Evolutionary conservation across 2,113 vertebrate species (phyloP).

Genomic region (Megalops atlanticus): DNA sequence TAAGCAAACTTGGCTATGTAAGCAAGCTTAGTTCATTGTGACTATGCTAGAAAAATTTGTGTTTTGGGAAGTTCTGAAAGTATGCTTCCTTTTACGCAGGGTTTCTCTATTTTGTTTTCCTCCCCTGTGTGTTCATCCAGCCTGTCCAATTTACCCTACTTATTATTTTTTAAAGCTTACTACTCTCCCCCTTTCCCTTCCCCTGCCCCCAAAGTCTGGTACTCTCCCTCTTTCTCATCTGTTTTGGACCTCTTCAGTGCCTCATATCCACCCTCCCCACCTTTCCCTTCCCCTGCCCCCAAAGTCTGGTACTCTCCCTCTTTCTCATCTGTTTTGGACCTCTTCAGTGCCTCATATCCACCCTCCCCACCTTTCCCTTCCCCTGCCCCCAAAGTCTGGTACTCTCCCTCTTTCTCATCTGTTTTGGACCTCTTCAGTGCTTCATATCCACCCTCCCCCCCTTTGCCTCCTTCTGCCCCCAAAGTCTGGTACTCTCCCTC

Average conservation of each 20-base stretch:
- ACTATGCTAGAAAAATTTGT: neutral
- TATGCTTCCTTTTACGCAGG: neutral
- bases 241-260: neutral
- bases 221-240: neutral
- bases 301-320: constrained; percentile 9
- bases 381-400: constrained; percentile 8
- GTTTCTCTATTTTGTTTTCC: too few relatives aligned
- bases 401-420: neutral
- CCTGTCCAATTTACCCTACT: neutral
- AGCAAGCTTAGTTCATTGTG: neutral
- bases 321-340: neutral
- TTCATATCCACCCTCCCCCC: constrained; percentile 18
- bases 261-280: constrained; percentile 4
- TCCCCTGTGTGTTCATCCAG: neutral
- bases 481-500: constrained; percentile 27
- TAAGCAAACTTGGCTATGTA: too few relatives aligned
- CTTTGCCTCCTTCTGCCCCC: neutral
- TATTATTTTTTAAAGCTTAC: neutral
- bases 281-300: neutral
- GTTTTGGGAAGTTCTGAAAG: neutral
- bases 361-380: neutral
- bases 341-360: constrained; percentile 19
- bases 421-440: neutral
- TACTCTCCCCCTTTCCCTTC: neutral
- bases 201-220: constrained; percentile 7